These are phyloP conservation scores for Onychostruthus taczanowskii DNA, from an alignment of 2,113 vertebrate genomes.

Conservation along the genomic window DNA sequence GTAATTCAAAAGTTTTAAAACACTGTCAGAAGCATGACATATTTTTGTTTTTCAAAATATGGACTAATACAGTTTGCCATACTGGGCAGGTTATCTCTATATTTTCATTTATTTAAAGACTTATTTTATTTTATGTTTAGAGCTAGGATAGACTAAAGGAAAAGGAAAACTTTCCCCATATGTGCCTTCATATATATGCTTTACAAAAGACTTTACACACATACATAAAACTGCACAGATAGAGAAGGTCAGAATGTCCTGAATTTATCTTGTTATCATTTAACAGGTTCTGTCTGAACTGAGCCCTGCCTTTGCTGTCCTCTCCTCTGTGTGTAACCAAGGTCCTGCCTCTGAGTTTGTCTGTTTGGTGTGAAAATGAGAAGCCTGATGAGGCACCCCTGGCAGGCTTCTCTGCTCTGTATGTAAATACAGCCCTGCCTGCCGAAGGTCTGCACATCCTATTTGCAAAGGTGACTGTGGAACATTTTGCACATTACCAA, in stretches of 20 bases:
- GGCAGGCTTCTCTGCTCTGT: background rate
- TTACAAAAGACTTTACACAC: background rate
- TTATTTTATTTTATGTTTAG: background rate
- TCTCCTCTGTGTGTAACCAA: background rate
- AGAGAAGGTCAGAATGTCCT: background rate
- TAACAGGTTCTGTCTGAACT: background rate
- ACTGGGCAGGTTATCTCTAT: background rate
- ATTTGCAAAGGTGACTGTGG: background rate
- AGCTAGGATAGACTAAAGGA: background rate
- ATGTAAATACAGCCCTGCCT: background rate
- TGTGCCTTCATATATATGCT: background rate
- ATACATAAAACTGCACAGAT: background rate
- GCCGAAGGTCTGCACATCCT: background rate
- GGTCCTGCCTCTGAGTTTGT: background rate
- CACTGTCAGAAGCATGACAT: background rate
- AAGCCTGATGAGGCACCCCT: background rate
- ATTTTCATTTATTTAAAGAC: background rate
- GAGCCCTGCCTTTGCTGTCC: background rate
- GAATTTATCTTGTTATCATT: background rate
- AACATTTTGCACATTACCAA: background rate
- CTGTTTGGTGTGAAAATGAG: constrained; percentile 9
- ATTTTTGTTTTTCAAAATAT: background rate
- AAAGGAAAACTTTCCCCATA: background rate
- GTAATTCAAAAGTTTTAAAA: background rate
- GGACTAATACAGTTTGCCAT: background rate